These are phyloP conservation scores for Buceros bicornis DNA, from an alignment of 2,797 vertebrate genomes.

Conservation along the genomic window DNA sequence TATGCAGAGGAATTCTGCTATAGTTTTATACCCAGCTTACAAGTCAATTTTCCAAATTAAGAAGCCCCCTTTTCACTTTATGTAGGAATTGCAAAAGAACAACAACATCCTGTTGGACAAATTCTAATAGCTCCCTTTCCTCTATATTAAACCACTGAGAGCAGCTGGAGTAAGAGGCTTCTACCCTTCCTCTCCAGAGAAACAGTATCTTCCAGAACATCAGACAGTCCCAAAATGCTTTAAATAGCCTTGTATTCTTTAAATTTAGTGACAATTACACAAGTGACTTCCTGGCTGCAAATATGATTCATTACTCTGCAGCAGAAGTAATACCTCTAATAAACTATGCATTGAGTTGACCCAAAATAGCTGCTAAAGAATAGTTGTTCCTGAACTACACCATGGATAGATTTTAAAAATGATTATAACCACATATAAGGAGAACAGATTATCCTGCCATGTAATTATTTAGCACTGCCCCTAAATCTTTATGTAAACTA, in stretches of 20 bases:
- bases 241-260: slow-evolving; percentile 41
- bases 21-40: not conserved
- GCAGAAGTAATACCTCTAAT: slow-evolving; percentile 61
- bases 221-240: not conserved
- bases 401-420: not conserved
- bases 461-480: not conserved
- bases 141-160: not conserved
- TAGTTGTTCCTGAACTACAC: slow-evolving; percentile 22
- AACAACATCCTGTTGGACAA: not conserved
- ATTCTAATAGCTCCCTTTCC: not conserved
- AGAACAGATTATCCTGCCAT: not conserved
- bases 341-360: slow-evolving; percentile 52
- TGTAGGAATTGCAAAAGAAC: not conserved
- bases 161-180: not conserved
- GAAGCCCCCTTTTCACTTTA: not conserved
- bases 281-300: slow-evolving; percentile 56
- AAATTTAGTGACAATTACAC: slow-evolving; percentile 59
- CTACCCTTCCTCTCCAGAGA: not conserved
- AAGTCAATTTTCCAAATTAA: not conserved
- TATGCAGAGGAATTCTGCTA: not conserved
- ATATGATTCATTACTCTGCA: slow-evolving; percentile 63
- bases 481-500: slow-evolving; percentile 1
- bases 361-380: slow-evolving; percentile 67
- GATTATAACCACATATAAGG: not conserved
- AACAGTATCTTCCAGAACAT: not conserved